These are phyloP conservation scores for Atractosteus spatula DNA, from an alignment of 2,113 vertebrate species.

Conservation along the genomic window DNA sequence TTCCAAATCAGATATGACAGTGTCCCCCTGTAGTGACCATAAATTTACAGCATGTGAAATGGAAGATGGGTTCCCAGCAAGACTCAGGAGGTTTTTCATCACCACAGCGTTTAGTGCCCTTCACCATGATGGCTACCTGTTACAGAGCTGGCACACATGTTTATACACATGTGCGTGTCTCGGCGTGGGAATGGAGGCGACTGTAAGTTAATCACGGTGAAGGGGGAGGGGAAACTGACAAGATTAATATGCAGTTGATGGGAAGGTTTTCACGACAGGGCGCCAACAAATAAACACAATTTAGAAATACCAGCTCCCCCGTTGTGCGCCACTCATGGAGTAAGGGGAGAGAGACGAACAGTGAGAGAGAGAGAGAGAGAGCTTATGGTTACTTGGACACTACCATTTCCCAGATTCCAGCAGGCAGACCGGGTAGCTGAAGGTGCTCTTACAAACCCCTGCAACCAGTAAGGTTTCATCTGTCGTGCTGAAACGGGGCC, in stretches of 20 bases:
- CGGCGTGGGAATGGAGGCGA: conserved; percentile 43
- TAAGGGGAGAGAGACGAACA: conserved; percentile 19
- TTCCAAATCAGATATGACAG: neutral
- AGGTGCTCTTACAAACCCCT: conserved; percentile 33
- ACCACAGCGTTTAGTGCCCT: conserved; percentile 50
- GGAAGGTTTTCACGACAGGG: conserved; percentile 82
- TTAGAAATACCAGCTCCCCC: conserved; percentile 68
- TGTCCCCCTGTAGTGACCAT: conserved; percentile 41
- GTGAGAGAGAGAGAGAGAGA: conserved; percentile 27
- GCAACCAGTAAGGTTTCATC: conserved; percentile 55
- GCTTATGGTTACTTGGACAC: conserved; percentile 44
- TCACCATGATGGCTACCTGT: conserved; percentile 38
- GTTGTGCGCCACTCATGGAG: conserved; percentile 10
- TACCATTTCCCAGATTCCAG: conserved; percentile 69
- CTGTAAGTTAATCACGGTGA: conserved; percentile 57
- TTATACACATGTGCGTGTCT: conserved; percentile 39
- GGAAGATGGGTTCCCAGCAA: conserved; percentile 57
- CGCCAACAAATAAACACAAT: conserved; percentile 96
- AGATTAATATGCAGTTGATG: conserved; percentile 92
- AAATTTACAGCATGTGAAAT: conserved; percentile 59
- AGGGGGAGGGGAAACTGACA: conserved; percentile 66
- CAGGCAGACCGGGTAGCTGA: conserved; percentile 49
- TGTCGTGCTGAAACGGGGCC: conserved; percentile 48
- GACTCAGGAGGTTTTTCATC: conserved; percentile 50
- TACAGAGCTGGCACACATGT: conserved; percentile 44